Evolutionary conservation across 2,113 vertebrate genomes (phyloP).

Genomic region (Gadus chalcogrammus): DNA sequence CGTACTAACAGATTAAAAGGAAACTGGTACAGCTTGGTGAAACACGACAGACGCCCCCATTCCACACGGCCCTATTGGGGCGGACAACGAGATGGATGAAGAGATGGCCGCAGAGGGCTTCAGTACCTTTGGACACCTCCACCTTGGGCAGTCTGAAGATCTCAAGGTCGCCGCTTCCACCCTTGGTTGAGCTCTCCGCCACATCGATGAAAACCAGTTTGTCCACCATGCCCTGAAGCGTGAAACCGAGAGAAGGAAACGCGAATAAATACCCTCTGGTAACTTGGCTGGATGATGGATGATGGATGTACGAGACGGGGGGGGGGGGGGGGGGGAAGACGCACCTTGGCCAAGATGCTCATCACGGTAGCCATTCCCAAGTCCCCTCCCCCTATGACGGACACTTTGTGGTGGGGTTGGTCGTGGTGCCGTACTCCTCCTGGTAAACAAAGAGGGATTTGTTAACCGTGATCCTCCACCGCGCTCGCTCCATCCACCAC

Average conservation of each 20-base stretch:
- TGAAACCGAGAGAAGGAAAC: neutral
- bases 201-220: conserved; percentile 86
- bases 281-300: neutral
- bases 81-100: neutral
- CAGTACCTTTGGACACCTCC: conserved; percentile 86
- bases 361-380: conserved; percentile 86
- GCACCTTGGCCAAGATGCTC: conserved; percentile 87
- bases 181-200: conserved; percentile 83
- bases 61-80: too few species aligned
- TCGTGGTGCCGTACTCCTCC: conserved; percentile 55
- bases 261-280: neutral
- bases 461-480: neutral
- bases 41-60: neutral
- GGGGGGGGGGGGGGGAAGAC: neutral
- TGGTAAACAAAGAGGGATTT: conserved; percentile 10
- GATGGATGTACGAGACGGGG: neutral
- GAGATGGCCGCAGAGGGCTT: neutral
- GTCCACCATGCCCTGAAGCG: conserved; percentile 78
- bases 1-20: too few species aligned
- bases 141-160: conserved; percentile 89
- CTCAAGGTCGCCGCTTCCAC: conserved; percentile 85
- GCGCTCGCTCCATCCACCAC: neutral
- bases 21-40: neutral
- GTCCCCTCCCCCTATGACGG: conserved; percentile 90
- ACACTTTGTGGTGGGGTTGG: conserved; percentile 76